Percentiles rank a stretch among this genome's conserved stretches.
These are phyloP conservation scores for Philopedon plagiatum DNA, from an alignment of 2,888 invertebrate species.

Conservation along the genomic window DNA sequence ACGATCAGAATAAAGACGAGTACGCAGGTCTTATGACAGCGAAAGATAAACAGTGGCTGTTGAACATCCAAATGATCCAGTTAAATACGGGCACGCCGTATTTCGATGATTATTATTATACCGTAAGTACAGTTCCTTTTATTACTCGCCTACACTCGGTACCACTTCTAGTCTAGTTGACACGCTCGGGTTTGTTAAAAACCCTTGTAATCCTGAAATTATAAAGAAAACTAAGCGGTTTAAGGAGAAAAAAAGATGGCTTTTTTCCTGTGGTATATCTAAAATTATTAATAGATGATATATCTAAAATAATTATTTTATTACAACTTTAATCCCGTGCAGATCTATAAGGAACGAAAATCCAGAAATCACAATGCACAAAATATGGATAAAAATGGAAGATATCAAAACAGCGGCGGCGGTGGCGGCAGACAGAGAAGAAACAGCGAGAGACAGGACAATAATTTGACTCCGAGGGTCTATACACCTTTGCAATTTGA, in stretches of 20 bases:
- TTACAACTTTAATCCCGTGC: too few species aligned
- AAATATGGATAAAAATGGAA: slow-evolving; percentile 70
- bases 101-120: slow-evolving; percentile 97
- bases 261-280: too few species aligned
- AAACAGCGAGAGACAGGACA: slow-evolving; percentile 70
- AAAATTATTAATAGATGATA: too few species aligned
- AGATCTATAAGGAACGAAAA: slow-evolving; percentile 78
- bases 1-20: slow-evolving; percentile 73
- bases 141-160: too few species aligned
- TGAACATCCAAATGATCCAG: slow-evolving; percentile 95
- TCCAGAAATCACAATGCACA: slow-evolving; percentile 71
- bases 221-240: too few species aligned
- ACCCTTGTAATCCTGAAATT: too few species aligned
- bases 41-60: slow-evolving; percentile 95
- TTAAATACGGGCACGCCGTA: slow-evolving; percentile 96
- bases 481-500: slow-evolving; percentile 93
- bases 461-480: slow-evolving; percentile 71
- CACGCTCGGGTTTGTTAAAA: too few species aligned
- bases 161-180: too few species aligned
- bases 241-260: too few species aligned
- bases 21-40: slow-evolving; percentile 95
- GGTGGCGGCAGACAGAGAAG: slow-evolving; percentile 60
- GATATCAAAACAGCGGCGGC: slow-evolving; percentile 53
- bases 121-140: slow-evolving; percentile 80
- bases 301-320: too few species aligned